Base-by-base conservation (phyloP, 2,888 invertebrate species). In the Brachycybe producta region DNA sequence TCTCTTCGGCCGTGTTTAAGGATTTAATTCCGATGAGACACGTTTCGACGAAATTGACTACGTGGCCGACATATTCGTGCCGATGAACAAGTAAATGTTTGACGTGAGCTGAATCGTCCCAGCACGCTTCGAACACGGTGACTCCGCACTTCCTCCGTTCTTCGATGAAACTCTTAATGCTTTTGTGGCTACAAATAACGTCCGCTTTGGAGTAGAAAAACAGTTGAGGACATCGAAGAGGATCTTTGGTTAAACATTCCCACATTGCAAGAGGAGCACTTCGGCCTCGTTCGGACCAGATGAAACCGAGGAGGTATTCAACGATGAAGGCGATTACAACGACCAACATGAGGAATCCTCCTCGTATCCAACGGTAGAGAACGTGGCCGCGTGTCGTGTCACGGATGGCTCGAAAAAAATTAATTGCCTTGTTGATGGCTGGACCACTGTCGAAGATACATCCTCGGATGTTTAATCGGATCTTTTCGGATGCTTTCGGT, bases 391-490 rank as follows among this genome's bases (percentile, higher is more conserved):
- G 62, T 72, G 79, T 5, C 78, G 61, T 11, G 75, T 74, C 34
- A 68, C 59, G n/a, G 75, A 58, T 49, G 77, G 70, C 52, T 78
- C 65, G 57, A 75, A 75, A 1, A 13, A 44, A 23, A 21, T 51
- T 34, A 7, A 53, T n/a, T 2, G 51, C 32, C 1, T 44, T 44
- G 40, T 24, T 50, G 45, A 53, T 30, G n/a, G 80, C 79, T 0
- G 82, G 82, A 0, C 78, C 77, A 40, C 82, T 82, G 62, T 82
- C 82, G 56, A 81, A 79, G 53, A 82, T 78, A 28, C 78, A 76
- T 3, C 80, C 80, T 59, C 71, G 72, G 23, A 77, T 68, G 71
- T 75, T 55, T 42, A 61, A 51, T 30, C 13, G 51, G 17, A 42
- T 45, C 28, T 32, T 48, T 39, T 17, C 51, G 35, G 11, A 39